A percentile compares a stretch with the other conserved stretches of the same genome.
These are phyloP conservation scores for Orthonychiurus folsomi DNA, from an alignment of 2,888 invertebrate genomes.

Conservation along the genomic window DNA sequence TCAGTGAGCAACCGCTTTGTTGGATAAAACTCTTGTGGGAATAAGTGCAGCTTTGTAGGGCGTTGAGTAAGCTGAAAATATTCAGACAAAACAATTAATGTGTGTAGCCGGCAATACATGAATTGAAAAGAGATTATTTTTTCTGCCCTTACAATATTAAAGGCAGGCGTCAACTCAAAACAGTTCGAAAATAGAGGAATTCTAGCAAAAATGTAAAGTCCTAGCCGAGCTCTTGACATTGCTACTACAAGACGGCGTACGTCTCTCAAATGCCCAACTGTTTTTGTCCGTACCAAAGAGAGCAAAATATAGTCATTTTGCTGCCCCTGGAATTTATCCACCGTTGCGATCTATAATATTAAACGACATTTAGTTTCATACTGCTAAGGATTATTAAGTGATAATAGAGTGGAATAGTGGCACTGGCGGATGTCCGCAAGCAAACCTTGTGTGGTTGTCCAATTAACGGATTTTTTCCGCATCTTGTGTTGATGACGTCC, in stretches of 20 bases:
- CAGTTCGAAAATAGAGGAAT: constrained; percentile 90
- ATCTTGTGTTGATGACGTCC: constrained; percentile 87
- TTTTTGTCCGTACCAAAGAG: constrained; percentile 87
- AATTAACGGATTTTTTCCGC: constrained; percentile 88
- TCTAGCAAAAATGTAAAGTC: constrained; percentile 90
- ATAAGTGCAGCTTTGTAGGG: constrained; percentile 68
- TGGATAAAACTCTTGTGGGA: constrained; percentile 72
- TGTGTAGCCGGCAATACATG: neutral
- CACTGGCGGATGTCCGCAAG: too few relatives aligned
- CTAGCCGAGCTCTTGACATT: constrained; percentile 92
- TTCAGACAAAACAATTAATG: constrained; percentile 40
- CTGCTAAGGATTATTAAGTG: neutral
- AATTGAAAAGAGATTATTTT: neutral
- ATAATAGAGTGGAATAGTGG: too few relatives aligned
- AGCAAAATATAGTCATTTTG: constrained; percentile 97
- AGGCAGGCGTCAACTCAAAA: constrained; percentile 91
- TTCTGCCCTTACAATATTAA: constrained; percentile 60
- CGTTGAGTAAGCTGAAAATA: constrained; percentile 73
- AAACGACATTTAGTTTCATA: neutral
- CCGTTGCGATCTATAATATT: constrained; percentile 65
- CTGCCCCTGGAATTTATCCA: constrained; percentile 99
- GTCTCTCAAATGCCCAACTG: constrained; percentile 96
- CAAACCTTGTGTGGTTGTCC: constrained; percentile 78
- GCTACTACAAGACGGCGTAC: constrained; percentile 94
- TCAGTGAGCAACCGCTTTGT: constrained; percentile 52